Conservation (phyloP, 2,888 invertebrate genomes). For the Ornithoptera alexandrae region DNA sequence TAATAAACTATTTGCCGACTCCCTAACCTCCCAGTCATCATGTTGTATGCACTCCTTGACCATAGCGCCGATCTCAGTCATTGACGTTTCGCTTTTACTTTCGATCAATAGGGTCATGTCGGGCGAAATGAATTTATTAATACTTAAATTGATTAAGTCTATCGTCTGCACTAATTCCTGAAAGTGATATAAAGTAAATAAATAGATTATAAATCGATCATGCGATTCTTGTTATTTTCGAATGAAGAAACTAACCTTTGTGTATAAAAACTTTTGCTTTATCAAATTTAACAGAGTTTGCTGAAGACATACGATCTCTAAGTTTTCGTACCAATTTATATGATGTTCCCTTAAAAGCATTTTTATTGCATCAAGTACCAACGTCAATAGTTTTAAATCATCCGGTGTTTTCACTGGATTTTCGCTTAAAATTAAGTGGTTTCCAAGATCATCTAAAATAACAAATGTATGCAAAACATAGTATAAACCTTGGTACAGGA, state of each 20-base stretch:
- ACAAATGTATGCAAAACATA: conserved; percentile 44
- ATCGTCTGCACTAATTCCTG: conserved; percentile 86
- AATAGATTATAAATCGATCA: no score
- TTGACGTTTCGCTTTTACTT: conserved; percentile 80
- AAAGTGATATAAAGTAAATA: conserved; percentile 37
- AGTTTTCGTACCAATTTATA: conserved; percentile 88
- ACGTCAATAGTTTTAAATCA: conserved; percentile 73
- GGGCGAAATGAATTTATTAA: conserved; percentile 88
- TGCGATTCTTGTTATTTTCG: no score
- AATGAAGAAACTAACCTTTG: conserved; percentile 52
- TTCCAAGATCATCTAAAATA: conserved; percentile 39
- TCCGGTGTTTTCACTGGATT: conserved; percentile 38
- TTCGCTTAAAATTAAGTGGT: conserved; percentile 36
- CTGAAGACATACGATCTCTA: conserved; percentile 85
- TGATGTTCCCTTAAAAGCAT: conserved; percentile 78
- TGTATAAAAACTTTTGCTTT: conserved; percentile 56
- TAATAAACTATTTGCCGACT: conserved; percentile 86
- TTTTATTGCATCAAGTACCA: conserved; percentile 64
- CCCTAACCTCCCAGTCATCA: conserved; percentile 88
- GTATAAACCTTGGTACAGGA: conserved; percentile 44
- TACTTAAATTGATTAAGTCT: conserved; percentile 84
- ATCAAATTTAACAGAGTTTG: conserved; percentile 61
- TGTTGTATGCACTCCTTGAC: conserved; percentile 86
- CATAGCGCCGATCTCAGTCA: conserved; percentile 83
- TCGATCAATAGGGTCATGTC: conserved; percentile 87